Percentiles rank a stretch among this genome's conserved stretches.
Conservation (phyloP, 2,113 vertebrate genomes). For the Talpa occidentalis region DNA sequence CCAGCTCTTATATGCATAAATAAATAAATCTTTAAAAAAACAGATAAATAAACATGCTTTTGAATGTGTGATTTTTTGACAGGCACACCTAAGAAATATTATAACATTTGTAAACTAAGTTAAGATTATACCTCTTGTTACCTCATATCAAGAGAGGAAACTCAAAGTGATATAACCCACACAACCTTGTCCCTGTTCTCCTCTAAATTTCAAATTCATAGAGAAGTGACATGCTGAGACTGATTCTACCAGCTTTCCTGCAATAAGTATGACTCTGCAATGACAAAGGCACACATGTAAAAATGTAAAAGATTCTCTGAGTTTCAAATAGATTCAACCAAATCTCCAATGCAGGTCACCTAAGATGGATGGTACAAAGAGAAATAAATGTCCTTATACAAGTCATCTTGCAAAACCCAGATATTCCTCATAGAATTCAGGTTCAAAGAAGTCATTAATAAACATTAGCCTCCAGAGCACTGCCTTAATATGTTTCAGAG, state of each 20-base stretch:
- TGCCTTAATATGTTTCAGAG: neutral
- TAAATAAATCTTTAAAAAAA: no score
- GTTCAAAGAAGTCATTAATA: neutral
- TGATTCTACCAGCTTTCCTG: neutral
- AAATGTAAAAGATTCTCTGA: neutral
- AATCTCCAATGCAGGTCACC: neutral
- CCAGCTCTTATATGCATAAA: no score
- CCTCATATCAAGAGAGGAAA: neutral
- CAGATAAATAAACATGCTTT: no score
- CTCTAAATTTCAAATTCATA: conserved; percentile 23
- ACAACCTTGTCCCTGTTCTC: neutral
- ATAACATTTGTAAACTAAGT: neutral
- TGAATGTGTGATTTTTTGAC: neutral
- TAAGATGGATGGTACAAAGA: neutral
- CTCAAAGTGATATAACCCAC: neutral
- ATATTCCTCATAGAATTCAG: neutral
- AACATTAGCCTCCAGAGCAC: neutral
- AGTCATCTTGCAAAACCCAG: neutral
- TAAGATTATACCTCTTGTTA: neutral
- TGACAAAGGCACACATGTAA: neutral
- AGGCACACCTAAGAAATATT: neutral
- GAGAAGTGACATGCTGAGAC: neutral
- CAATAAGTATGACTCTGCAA: neutral
- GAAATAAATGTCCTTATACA: conserved; percentile 4
- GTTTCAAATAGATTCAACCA: neutral